These are phyloP conservation scores for Brachypteracias leptosomus DNA, from an alignment of 2,113 vertebrate genomes.

Conservation along the genomic window DNA sequence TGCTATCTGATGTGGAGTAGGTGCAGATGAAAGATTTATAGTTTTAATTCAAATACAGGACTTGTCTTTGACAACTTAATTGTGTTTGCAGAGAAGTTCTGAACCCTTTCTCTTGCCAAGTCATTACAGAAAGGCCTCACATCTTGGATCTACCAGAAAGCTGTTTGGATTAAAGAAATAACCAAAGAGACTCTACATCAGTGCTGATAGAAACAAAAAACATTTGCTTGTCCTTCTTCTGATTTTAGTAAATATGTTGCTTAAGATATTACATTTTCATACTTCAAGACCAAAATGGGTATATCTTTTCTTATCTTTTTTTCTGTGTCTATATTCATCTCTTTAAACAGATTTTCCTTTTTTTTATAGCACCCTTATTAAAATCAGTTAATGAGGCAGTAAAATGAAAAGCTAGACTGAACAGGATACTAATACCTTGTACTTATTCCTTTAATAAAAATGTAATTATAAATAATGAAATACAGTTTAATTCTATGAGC, in stretches of 20 bases:
- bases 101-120: conserved; percentile 42
- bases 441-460: neutral
- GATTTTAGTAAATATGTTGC: conserved; percentile 5
- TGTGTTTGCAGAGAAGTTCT: conserved; percentile 63
- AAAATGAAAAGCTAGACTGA: neutral
- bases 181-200: neutral
- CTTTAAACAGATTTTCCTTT: neutral
- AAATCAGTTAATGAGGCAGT: neutral
- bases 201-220: conserved; percentile 1
- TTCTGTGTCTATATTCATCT: neutral
- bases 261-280: neutral
- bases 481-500: neutral
- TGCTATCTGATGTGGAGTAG: conserved; percentile 31
- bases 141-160: conserved; percentile 36
- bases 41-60: conserved; percentile 44
- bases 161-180: conserved; percentile 36
- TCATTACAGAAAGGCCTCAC: conserved; percentile 17
- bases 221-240: neutral
- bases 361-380: neutral
- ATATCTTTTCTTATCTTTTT: neutral
- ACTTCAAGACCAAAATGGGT: neutral
- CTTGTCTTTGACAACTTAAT: conserved; percentile 58
- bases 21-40: conserved; percentile 47
- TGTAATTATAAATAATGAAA: neutral
- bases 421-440: neutral